phyloP scores from a whole-genome alignment of 2,113 vertebrate species.

The Rostratula benghalensis region DNA sequence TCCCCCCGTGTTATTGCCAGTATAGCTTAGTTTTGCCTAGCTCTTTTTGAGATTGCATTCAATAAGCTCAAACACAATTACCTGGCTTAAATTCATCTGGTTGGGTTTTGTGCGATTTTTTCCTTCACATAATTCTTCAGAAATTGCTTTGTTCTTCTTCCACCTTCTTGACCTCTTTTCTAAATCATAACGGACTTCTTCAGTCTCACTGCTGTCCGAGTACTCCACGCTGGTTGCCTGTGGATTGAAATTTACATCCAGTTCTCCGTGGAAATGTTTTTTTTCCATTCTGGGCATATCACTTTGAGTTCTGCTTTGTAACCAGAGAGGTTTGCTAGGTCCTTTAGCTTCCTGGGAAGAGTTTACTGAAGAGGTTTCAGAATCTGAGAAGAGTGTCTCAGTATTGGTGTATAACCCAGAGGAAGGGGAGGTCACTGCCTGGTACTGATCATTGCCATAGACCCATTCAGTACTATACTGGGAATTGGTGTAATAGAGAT shows the following conservation, averaged over 20 bases:
- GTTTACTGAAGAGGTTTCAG: constrained; percentile 83
- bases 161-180: constrained; percentile 81
- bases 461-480: constrained; percentile 80
- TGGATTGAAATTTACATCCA: constrained; percentile 95
- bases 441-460: constrained; percentile 73
- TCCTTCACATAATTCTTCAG: constrained; percentile 70
- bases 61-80: constrained; percentile 33
- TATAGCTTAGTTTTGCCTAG: background rate
- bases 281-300: constrained; percentile 53
- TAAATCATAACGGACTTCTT: constrained; percentile 75
- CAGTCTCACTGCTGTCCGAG: constrained; percentile 88
- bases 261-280: constrained; percentile 59
- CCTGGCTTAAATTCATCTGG: constrained; percentile 68
- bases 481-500: constrained; percentile 78
- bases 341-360: constrained; percentile 73
- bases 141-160: constrained; percentile 77
- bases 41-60: background rate
- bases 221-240: constrained; percentile 74
- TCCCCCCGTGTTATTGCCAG: background rate
- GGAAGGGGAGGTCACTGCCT: constrained; percentile 79
- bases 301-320: constrained; percentile 76
- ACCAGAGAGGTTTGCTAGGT: constrained; percentile 59
- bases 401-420: constrained; percentile 84
- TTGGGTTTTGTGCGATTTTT: background rate
- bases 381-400: constrained; percentile 87